Conservation (phyloP, 2,797 vertebrate species). For the Pristis pectinata region DNA sequence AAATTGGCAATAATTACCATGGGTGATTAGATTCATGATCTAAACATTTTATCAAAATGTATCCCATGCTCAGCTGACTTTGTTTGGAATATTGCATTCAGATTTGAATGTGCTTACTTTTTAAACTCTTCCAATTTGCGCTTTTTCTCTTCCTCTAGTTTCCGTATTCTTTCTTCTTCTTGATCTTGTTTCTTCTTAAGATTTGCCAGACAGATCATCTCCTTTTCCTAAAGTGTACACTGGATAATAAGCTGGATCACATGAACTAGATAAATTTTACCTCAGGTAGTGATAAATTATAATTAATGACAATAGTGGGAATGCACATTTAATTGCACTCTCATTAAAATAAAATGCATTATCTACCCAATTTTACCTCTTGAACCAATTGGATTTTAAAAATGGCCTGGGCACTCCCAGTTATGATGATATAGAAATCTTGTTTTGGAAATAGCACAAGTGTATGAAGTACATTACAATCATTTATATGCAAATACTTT, state of each 20-base stretch:
- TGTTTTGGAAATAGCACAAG: too few relatives aligned
- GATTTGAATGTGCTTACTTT: constrained; percentile 58
- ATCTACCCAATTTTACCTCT: not conserved
- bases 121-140: constrained; percentile 79
- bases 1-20: not conserved
- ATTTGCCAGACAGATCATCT: constrained; percentile 75
- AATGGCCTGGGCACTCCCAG: too few relatives aligned
- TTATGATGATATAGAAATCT: too few relatives aligned
- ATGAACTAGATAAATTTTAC: not conserved
- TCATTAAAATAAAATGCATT: not conserved
- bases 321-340: not conserved
- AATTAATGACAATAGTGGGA: not conserved
- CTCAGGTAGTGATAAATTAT: not conserved
- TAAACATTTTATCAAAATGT: not conserved
- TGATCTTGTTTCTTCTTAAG: constrained; percentile 85
- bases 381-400: not conserved
- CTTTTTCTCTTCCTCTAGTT: constrained; percentile 83
- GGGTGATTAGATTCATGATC: not conserved
- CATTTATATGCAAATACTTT: too few relatives aligned
- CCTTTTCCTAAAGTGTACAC: constrained; percentile 61
- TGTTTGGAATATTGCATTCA: not conserved
- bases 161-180: constrained; percentile 79
- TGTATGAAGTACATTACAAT: too few relatives aligned
- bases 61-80: not conserved
- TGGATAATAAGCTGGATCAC: not conserved